Evolutionary conservation across 92 coral and sea anemone species (phyloP).

Genomic region (Porites lobata): DNA sequence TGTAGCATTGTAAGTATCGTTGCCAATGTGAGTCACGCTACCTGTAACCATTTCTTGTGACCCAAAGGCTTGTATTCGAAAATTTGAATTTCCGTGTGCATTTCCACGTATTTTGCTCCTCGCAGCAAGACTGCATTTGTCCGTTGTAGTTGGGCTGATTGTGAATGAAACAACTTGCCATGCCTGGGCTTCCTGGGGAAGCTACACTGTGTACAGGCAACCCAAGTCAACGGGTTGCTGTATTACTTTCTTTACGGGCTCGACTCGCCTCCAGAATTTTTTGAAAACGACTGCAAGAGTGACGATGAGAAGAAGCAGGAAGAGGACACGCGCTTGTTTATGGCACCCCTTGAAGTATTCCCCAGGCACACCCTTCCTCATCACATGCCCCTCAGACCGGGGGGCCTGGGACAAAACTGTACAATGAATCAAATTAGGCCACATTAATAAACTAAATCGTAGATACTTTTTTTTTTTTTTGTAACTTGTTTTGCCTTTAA

Average conservation of each 20-base stretch:
- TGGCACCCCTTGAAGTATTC: conserved; percentile 41
- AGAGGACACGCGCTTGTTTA: conserved; percentile 52
- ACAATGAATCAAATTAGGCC: too few relatives aligned
- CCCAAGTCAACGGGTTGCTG: conserved; percentile 74
- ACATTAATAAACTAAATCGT: too few relatives aligned
- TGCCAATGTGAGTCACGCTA: conserved; percentile 74
- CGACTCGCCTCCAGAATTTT: conserved; percentile 49
- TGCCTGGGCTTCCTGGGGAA: conserved; percentile 62
- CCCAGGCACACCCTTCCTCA: conserved; percentile 43
- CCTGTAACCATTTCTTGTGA: conserved; percentile 91
- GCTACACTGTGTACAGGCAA: conserved; percentile 81
- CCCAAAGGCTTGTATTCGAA: conserved; percentile 88
- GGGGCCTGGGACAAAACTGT: conserved; percentile 7
- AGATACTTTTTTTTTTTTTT: too few relatives aligned
- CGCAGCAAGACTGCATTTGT: conserved; percentile 14
- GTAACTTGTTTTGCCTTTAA: too few relatives aligned
- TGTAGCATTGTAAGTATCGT: conserved; percentile 82
- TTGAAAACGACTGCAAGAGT: conserved; percentile 46
- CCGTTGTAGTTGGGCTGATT: conserved; percentile 63
- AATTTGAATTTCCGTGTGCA: conserved; percentile 62
- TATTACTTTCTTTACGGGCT: conserved; percentile 22
- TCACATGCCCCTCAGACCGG: conserved; percentile 32
- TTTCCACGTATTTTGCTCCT: conserved; percentile 1
- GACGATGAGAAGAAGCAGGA: conserved; percentile 44
- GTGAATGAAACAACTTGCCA: conserved; percentile 76